Conservation (phyloP, 1,140 invertebrate genomes). For the Drosophila sechellia region DNA sequence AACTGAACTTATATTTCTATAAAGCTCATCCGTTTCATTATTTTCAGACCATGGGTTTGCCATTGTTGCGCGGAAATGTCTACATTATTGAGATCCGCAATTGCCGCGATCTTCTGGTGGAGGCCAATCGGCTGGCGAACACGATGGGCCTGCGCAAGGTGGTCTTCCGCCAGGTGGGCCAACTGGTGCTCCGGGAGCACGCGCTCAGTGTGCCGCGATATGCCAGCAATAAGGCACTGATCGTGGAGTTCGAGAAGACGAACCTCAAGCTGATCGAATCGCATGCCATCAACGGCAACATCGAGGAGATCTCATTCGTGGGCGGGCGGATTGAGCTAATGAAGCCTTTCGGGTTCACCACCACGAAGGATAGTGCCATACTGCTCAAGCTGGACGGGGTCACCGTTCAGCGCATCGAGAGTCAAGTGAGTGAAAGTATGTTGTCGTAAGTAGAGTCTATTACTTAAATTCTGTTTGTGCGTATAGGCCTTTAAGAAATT, state of each 20-base stretch:
- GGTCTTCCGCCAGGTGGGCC: slow-evolving; percentile 85
- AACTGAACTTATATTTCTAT: too few species aligned
- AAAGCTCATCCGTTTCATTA: too few species aligned
- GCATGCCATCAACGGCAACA: slow-evolving; percentile 89
- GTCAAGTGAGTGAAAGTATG: slow-evolving; percentile 84
- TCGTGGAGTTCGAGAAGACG: slow-evolving; percentile 76
- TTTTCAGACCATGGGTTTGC: slow-evolving; percentile 62
- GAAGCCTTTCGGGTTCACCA: slow-evolving; percentile 90
- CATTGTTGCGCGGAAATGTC: slow-evolving; percentile 56
- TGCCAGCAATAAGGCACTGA: slow-evolving; percentile 74
- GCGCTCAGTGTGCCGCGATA: slow-evolving; percentile 67
- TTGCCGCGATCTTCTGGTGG: slow-evolving; percentile 64
- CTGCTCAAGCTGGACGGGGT: slow-evolving; percentile 75
- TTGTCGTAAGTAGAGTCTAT: too few species aligned
- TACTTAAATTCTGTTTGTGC: neutral
- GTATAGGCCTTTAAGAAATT: slow-evolving; percentile 90
- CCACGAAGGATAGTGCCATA: slow-evolving; percentile 83
- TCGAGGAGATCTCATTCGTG: slow-evolving; percentile 88
- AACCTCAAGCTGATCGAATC: slow-evolving; percentile 87
- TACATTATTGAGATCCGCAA: slow-evolving; percentile 72
- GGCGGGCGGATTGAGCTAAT: slow-evolving; percentile 87
- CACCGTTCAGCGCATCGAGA: slow-evolving; percentile 87
- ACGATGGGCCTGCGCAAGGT: slow-evolving; percentile 85
- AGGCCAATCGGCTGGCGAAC: slow-evolving; percentile 77
- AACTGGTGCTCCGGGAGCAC: slow-evolving; percentile 84